A percentile compares a stretch with the other conserved stretches of the same genome.
Evolutionary conservation across 2,113 vertebrate species (phyloP).

Genomic region (Oncorhynchus masou): DNA sequence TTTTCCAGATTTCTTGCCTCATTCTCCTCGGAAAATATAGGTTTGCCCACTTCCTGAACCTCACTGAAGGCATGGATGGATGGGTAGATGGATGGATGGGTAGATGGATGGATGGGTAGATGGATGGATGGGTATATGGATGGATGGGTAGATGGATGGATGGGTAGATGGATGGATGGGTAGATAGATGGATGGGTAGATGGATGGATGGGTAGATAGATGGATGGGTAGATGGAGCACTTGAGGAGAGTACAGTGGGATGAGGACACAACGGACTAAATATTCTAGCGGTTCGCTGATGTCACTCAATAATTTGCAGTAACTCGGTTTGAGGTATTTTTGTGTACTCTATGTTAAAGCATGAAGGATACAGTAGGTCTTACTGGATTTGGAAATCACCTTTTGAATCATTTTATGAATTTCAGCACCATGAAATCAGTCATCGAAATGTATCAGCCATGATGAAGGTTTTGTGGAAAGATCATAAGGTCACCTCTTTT

Average conservation of each 20-base stretch:
- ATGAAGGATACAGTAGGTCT: not conserved
- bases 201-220: too few relatives aligned
- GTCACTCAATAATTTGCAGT: conserved; percentile 5
- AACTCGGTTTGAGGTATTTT: not conserved
- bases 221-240: not conserved
- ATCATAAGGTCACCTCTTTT: not conserved
- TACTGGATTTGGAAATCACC: not conserved
- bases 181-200: too few relatives aligned
- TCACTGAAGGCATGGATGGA: too few relatives aligned
- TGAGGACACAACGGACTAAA: not conserved
- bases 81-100: too few relatives aligned
- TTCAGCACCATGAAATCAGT: not conserved
- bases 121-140: too few relatives aligned
- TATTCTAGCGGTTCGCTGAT: not conserved
- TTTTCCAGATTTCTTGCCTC: too few relatives aligned
- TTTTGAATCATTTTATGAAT: not conserved
- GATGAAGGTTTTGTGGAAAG: not conserved
- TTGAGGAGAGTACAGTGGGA: too few relatives aligned
- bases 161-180: too few relatives aligned
- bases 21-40: too few relatives aligned
- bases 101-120: too few relatives aligned
- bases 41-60: too few relatives aligned
- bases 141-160: too few relatives aligned
- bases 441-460: not conserved
- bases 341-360: not conserved